These are phyloP conservation scores for Minunthozetes semirufus DNA, from an alignment of 2,888 invertebrate genomes.

Conservation along the genomic window DNA sequence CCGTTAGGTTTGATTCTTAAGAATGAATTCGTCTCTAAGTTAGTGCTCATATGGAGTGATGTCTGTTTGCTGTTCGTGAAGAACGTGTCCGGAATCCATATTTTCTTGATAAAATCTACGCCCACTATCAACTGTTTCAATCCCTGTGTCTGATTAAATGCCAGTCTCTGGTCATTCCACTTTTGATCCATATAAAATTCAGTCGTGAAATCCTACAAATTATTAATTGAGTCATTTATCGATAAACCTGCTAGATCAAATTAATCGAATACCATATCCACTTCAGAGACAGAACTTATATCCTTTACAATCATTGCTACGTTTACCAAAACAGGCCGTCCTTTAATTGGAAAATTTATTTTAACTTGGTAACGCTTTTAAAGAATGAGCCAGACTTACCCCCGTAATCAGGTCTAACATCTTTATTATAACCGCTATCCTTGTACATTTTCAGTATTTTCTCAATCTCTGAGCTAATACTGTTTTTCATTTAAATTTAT, in stretches of 20 bases:
- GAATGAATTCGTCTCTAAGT: neutral
- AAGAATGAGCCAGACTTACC: too few species aligned
- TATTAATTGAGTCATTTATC: neutral
- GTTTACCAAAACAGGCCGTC: neutral
- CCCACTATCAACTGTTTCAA: neutral
- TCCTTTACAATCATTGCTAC: neutral
- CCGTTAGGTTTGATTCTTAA: conserved; percentile 23
- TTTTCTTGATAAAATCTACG: neutral
- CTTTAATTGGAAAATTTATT: too few species aligned
- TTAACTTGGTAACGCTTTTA: too few species aligned
- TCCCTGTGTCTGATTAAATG: neutral
- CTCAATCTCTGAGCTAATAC: too few species aligned
- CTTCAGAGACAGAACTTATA: neutral
- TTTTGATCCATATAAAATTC: neutral
- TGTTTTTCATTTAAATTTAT: too few species aligned
- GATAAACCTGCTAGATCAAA: neutral
- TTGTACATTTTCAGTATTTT: too few species aligned
- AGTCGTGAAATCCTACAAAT: neutral
- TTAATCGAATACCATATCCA: neutral
- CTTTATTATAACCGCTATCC: too few species aligned
- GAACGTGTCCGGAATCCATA: conserved; percentile 27
- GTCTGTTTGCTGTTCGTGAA: neutral
- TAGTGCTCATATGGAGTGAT: neutral
- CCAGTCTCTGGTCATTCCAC: neutral
- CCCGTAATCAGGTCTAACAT: too few species aligned